phyloP scores from a whole-genome alignment of 2,113 vertebrate species.

The Sander vitreus region DNA sequence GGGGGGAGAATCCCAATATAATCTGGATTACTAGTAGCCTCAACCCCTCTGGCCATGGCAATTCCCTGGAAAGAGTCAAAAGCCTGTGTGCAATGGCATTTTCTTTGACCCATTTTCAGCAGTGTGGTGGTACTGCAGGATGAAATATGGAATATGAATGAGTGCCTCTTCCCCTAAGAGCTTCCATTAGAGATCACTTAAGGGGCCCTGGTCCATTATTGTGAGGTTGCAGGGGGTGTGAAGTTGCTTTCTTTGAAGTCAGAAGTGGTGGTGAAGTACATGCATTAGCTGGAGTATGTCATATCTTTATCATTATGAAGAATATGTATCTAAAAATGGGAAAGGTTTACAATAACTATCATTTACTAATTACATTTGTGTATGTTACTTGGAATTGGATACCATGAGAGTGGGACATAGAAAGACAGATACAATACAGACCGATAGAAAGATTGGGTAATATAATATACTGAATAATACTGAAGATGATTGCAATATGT shows the following conservation, averaged over 20 bases:
- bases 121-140: slow-evolving; percentile 51
- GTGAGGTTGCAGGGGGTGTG: slow-evolving; percentile 69
- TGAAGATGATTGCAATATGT: neutral
- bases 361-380: slow-evolving; percentile 1
- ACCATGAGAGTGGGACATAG: neutral
- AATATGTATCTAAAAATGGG: slow-evolving; percentile 40
- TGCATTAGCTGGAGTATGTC: slow-evolving; percentile 53
- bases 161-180: slow-evolving; percentile 74
- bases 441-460: neutral
- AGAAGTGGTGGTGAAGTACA: slow-evolving; percentile 48
- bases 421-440: neutral
- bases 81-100: slow-evolving; percentile 64
- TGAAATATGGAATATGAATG: slow-evolving; percentile 74
- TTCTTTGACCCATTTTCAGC: slow-evolving; percentile 72
- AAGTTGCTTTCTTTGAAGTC: slow-evolving; percentile 61
- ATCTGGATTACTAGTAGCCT: slow-evolving; percentile 77
- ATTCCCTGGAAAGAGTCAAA: slow-evolving; percentile 73
- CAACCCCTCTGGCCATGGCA: slow-evolving; percentile 51
- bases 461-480: neutral
- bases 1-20: slow-evolving; percentile 58
- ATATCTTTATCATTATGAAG: slow-evolving; percentile 36
- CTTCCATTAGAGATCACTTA: slow-evolving; percentile 81
- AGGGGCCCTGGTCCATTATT: slow-evolving; percentile 76
- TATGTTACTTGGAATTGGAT: neutral
- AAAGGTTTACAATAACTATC: slow-evolving; percentile 29